Conservation (phyloP, 2,113 vertebrate genomes). For the Solenodon paradoxus region DNA sequence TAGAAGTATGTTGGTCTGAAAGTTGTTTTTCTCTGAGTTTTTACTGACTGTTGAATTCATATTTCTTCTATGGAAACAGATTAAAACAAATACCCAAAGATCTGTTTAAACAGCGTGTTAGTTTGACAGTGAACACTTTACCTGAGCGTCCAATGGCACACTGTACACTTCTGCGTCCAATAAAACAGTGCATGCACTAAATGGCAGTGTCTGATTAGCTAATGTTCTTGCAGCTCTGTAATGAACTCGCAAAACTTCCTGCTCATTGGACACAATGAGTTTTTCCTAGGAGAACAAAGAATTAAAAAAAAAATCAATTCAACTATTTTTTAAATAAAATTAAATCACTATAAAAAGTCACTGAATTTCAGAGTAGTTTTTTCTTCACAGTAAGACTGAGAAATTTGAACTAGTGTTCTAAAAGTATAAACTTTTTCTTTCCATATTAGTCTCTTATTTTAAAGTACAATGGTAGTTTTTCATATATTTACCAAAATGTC, state of each 20-base stretch:
- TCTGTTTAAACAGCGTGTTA: too few relatives aligned
- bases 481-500: not conserved
- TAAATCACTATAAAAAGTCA: slow-evolving; percentile 7
- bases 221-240: slow-evolving; percentile 96
- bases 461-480: not conserved
- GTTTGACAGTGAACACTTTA: slow-evolving; percentile 76
- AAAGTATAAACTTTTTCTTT: not conserved
- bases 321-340: slow-evolving; percentile 13
- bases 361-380: not conserved
- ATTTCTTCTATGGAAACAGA: not conserved
- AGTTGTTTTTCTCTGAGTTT: not conserved
- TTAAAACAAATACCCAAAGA: not conserved
- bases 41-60: not conserved
- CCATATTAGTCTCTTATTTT: not conserved
- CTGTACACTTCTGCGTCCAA: slow-evolving; percentile 98
- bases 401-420: slow-evolving; percentile 5
- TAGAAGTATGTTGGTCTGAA: not conserved
- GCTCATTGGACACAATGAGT: slow-evolving; percentile 98
- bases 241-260: slow-evolving; percentile 97
- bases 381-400: not conserved
- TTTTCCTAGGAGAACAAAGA: slow-evolving; percentile 89
- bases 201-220: slow-evolving; percentile 97
- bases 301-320: not conserved
- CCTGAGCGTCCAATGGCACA: slow-evolving; percentile 96
- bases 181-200: slow-evolving; percentile 97